phyloP scores from a whole-genome alignment of 2,888 invertebrate species.

The Agriopis marginaria region DNA sequence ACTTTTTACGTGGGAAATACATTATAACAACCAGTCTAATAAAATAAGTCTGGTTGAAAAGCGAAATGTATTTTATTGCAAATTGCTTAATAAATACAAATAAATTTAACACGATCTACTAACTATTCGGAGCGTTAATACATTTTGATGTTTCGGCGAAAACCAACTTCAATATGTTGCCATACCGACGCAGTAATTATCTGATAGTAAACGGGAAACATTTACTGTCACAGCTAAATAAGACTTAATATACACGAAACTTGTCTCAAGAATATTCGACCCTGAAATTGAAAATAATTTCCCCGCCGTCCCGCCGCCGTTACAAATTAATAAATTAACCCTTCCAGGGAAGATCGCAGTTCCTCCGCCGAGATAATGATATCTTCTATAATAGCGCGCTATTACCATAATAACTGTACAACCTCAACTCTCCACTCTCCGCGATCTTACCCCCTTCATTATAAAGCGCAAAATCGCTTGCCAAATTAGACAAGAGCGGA shows the following conservation, averaged over 20 bases:
- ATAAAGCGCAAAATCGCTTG: constrained; percentile 26
- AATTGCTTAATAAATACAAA: no score
- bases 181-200: not conserved
- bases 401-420: constrained; percentile 66
- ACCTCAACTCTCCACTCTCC: constrained; percentile 25
- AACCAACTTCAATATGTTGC: not conserved
- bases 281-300: constrained; percentile 56
- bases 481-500: constrained; percentile 18
- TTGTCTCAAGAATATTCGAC: constrained; percentile 40
- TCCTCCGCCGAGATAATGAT: constrained; percentile 58
- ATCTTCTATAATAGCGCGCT: constrained; percentile 61
- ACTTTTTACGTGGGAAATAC: not conserved
- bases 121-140: no score
- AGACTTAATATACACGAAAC: constrained; percentile 5
- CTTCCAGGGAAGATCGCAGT: constrained; percentile 54
- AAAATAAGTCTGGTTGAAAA: not conserved
- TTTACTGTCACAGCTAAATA: not conserved
- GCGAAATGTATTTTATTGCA: not conserved
- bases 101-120: no score
- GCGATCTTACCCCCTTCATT: constrained; percentile 26
- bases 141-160: not conserved
- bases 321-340: constrained; percentile 63
- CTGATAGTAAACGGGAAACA: not conserved
- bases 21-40: not conserved
- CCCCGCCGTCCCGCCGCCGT: constrained; percentile 27